Evolutionary conservation across 2,888 invertebrate species (phyloP), one percentile per base, ranked within the genome.

Genomic region (Gortyna flavago): DNA sequence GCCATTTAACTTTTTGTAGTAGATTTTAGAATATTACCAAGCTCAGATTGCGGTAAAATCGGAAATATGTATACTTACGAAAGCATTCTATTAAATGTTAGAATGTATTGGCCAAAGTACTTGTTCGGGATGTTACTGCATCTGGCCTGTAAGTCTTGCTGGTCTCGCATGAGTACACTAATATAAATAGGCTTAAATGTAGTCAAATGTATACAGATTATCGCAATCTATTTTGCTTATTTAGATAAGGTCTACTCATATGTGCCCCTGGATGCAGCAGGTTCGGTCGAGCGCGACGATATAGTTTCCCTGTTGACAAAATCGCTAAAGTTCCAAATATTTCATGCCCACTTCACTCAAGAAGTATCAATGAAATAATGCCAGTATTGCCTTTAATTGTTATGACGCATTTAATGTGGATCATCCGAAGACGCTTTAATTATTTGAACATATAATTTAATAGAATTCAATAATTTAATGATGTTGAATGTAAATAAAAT

Each of bases 301-400:
- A 85, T 67, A 76, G 35, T 80, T 75, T 72, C 75, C 67, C 32
- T 72, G 61, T 84, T 87, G 83, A 88, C 79, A 57, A 83, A 75
- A 71, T 87, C 80, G 82, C 87, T 88, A 80, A 86, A 80, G 69
- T 72, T 83, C 83, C 79, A 80, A 71, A 75, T 73, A 79, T 71
- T 68, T 68, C 75, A 65, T 75, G 79, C 21, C 66, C 54, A n/a
- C 54, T n/a, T 65, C 61, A 70, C 4, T 69, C 25, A 83, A 65
- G 80, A 81, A 84, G 73, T 76, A 65, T 72, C 72, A 71, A 72
- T 89, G 57, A 80, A 80, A 80, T 84, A 80, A 90, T 91, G 92
- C 93, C 94, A 93, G 92, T 92, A 93, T 93, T 93, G 94, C 94
- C 93, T 94, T 93, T 90, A 87, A 90, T 86, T 89, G 87, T 89